Conservation (phyloP, 2,113 vertebrate species). For the Machaerirhynchus nigripectus region DNA sequence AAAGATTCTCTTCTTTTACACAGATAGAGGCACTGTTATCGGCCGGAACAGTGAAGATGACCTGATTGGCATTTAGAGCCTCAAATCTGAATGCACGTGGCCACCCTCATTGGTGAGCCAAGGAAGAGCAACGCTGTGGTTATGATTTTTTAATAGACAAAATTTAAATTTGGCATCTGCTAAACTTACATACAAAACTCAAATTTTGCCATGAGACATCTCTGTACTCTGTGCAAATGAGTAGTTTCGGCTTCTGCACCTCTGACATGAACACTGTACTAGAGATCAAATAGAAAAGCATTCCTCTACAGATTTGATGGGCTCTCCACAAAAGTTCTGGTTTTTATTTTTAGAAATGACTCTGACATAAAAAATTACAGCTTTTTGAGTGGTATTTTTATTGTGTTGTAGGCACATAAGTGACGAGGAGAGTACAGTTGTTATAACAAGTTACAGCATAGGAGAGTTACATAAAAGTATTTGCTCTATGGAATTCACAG, state of each 20-base stretch:
- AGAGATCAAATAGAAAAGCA: background rate
- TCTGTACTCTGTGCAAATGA: background rate
- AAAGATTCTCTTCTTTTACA: background rate
- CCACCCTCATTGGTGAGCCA: background rate
- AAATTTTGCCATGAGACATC: background rate
- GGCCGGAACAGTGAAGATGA: background rate
- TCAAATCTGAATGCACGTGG: background rate
- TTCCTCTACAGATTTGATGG: background rate
- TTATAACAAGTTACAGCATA: background rate
- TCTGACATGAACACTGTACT: background rate
- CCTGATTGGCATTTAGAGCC: background rate
- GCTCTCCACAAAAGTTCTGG: background rate
- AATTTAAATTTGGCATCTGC: background rate
- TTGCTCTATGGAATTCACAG: background rate
- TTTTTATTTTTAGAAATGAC: background rate
- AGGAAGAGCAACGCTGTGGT: background rate
- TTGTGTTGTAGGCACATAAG: background rate
- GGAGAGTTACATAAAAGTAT: background rate
- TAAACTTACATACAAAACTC: background rate
- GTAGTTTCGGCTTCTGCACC: background rate
- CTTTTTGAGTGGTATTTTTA: background rate
- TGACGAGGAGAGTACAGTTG: rapidly evolving
- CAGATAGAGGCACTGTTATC: background rate
- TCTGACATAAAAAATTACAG: background rate
- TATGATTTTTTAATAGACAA: background rate